A percentile compares a stretch with the other conserved stretches of the same genome.
phyloP scores from a whole-genome alignment of 1,140 invertebrate genomes.

The Halesus radiatus region DNA sequence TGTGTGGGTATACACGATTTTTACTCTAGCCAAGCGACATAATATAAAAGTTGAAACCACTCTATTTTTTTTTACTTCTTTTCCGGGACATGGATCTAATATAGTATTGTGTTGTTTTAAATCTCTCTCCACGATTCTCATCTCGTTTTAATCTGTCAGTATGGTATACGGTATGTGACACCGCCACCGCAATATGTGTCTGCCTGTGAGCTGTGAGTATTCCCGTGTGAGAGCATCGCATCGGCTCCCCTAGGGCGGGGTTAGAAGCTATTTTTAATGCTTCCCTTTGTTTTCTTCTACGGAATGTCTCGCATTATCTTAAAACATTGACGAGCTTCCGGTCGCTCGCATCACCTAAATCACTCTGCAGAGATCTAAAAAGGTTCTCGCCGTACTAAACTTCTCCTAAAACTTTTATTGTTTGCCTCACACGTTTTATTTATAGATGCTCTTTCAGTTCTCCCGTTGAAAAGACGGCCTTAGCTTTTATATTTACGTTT shows the following conservation, averaged over 20 bases:
- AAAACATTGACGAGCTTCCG: conserved; percentile 28
- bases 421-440: background rate
- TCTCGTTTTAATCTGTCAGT: conserved; percentile 22
- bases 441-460: background rate
- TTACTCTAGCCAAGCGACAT: no score
- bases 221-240: conserved; percentile 1
- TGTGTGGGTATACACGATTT: no score
- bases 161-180: background rate
- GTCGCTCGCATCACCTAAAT: conserved; percentile 19
- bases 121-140: conserved; percentile 3
- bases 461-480: no score
- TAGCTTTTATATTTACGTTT: no score
- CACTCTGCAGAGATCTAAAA: conserved; percentile 11
- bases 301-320: conserved; percentile 21
- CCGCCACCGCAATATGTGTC: background rate
- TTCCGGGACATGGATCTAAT: background rate
- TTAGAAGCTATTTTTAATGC: conserved; percentile 6
- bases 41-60: background rate
- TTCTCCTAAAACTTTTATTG: background rate
- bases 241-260: background rate
- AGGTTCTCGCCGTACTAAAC: background rate
- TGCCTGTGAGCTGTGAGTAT: background rate
- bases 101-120: background rate
- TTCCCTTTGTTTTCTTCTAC: conserved; percentile 2
- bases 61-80: background rate